Evolutionary conservation across 2,113 vertebrate species (phyloP), one percentile per base, ranked within the genome.

Genomic region (Chiloscyllium plagiosum): DNA sequence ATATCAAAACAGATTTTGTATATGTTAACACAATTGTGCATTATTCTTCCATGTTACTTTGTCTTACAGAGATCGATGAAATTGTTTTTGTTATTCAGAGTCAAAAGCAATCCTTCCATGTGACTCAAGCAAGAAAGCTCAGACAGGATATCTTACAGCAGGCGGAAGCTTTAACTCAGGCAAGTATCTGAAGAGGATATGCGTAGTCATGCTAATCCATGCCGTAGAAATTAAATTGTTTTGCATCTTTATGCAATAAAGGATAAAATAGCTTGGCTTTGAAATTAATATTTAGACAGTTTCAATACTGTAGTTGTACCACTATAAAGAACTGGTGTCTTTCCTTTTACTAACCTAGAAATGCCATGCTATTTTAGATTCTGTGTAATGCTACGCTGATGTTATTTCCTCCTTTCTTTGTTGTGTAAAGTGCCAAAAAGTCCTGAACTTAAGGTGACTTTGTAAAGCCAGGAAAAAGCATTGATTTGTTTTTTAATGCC

Each of bases 81-180:
- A 98, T 99, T 96, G 98, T 99, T 80, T 99, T 99, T 97, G 96
- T 99, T 97, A 98, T 99, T 97, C 99, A 99, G 97, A 99, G 99
- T 97, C 99, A 99, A 96, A 98, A 98, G 96, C 98, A 99, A 97
- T 98, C 98, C 96, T 99, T 98, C 97, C 99, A 99, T 96, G 98
- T 97, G 96, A 98, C 97, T 96, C 98, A 97, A 97, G 99, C 99
- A 12, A 98, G 98, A 96, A 97, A 97, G 86, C 97, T 97, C 96
- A 98, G 97, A 97, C 97, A 96, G 87, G 97, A 97, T 96, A 98
- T 99, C 96, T 97, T 99, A 94, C 96, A 97, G 95, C 98, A 99
- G 97, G 97, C 98, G 66, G 96, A 96, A 94, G 93, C 96, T 89
- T 97, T 98, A 95, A 97, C 97, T 92, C 97, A 98, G 99, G 99